phyloP scores from a whole-genome alignment of 2,113 vertebrate genomes.

The Gadus macrocephalus region DNA sequence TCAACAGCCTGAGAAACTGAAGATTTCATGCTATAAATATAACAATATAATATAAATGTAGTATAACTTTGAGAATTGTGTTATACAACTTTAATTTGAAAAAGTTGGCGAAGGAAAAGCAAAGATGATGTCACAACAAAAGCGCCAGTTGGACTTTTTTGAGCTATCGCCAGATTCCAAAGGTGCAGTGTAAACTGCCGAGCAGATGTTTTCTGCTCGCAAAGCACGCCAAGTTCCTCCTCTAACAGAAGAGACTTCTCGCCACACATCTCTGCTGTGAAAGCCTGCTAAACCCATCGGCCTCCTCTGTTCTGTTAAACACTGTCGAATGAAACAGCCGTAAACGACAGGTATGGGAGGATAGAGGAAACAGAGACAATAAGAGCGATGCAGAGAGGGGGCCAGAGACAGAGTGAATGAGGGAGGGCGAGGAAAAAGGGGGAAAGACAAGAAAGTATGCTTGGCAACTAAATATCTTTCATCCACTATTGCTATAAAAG shows the following conservation, averaged over 20 bases:
- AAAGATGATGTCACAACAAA: conserved; percentile 29
- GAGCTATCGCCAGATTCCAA: conserved; percentile 17
- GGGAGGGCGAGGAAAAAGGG: neutral
- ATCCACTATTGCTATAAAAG: no score
- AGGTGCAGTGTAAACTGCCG: conserved; percentile 32
- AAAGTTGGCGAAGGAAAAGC: neutral
- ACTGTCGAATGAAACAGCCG: conserved; percentile 19
- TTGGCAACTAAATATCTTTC: no score
- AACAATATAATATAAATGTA: no score
- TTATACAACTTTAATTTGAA: no score
- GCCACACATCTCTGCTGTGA: conserved; percentile 18
- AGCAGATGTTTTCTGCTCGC: conserved; percentile 46
- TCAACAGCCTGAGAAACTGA: no score
- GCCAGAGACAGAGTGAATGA: neutral
- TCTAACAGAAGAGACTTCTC: conserved; percentile 19
- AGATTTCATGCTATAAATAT: no score
- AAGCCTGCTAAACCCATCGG: conserved; percentile 5
- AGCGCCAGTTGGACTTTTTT: conserved; percentile 18
- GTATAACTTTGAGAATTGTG: no score
- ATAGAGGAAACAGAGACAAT: neutral
- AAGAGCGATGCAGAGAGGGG: neutral
- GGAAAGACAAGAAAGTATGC: no score
- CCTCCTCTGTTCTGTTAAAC: conserved; percentile 10
- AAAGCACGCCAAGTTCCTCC: conserved; percentile 31
- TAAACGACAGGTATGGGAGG: neutral